Evolutionary conservation across 2,113 vertebrate species (phyloP), one percentile per base, ranked within the genome.

Genomic region (Oreochromis spilurus): DNA sequence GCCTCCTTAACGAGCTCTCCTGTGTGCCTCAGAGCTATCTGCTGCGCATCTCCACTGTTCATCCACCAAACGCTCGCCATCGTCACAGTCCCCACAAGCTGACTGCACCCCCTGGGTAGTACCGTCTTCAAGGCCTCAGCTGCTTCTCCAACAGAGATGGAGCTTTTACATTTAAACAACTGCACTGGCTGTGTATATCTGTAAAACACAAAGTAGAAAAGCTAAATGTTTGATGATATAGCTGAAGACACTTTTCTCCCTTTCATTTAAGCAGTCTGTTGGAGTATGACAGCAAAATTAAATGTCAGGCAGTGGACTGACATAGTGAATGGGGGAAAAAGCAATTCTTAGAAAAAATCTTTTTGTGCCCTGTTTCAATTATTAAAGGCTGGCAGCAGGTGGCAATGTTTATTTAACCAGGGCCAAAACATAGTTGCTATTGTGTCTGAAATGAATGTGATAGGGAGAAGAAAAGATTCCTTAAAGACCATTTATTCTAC

Each of bases 381-480:
- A 87, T 93, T 86, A 87, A 48, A 81, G 60, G 65, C 90, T 85
- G 93, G 91, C 92, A 95, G 94, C 92, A 95, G 94, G 92, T 95
- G 95, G 93, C 92, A 92, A 93, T 93, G 93, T 95, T 94, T 94
- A 94, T 95, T 94, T 94, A 90, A 43, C 81, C 58, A 93, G 67
- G 43, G 62, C 91, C 17, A 43, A 16, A 57, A 67, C 3, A 19
- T 24, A 2, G 80, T 75, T 60, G 40, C 34, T 78, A 52, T 67
- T 82, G 65, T 84, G 40, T 79, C 43, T 82, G 31, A 72, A 17
- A 72, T 16, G 6, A 12, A 72, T 45, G 65, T 60, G 21, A 85
- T 26, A 26, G 17, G 19, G 31, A 45, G 12, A 16, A 9, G 3
- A 48, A 72, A 60, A 43, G 34, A 48, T 11, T 29, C 31, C 21